Base-by-base conservation (phyloP, 2,113 vertebrate species). In the Harpagus bidentatus region DNA sequence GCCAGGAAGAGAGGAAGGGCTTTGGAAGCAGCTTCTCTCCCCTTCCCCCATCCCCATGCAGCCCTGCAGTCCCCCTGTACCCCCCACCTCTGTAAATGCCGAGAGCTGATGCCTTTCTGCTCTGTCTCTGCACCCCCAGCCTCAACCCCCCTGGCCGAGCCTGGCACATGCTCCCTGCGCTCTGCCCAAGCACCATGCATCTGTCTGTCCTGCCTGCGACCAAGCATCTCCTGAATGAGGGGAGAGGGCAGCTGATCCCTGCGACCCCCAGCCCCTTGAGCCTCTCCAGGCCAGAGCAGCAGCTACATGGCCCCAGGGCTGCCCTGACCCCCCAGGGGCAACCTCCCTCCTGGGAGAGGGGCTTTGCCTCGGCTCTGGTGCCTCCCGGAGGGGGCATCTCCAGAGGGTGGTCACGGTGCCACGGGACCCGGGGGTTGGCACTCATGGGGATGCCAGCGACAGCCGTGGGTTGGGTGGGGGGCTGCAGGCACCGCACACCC, bases 111-210 rank as follows among this genome's bases (percentile, higher is more conserved):
- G 4, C 31, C 14, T 63, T 40, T 69, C 38, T 77, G 63, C 32
- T 72, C 56, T 1, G 1, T 48, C 11, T 88, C 63, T 2, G 3
- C 78, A 55, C 10, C 28, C 1, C 1, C 34, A 43, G 19, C 32
- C 48, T 65, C 56, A 52, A 82, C 9, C 5, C 8, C 7, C 18
- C 16, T 0, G 0, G 16, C 53, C 0, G 0, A 45, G 42, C 47
- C 59, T 0, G 0, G 28, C 14, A 4, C 48, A 47, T 1, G 3
- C 67, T 62, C n/a, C 31, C 48, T 52, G 25, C 8, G 10, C 22
- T 8, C 52, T 67, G 22, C 87, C 56, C 0, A 0, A 66, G 16
- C 0, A 0, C 40, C 14, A 3, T 21, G 36, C 7, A 53, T 85
- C 71, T 3, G 0, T 80, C 84, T 71, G 56, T 80, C 22, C 81